Conservation (phyloP, 2,797 vertebrate genomes). For the Hypotaenidia okinawae region DNA sequence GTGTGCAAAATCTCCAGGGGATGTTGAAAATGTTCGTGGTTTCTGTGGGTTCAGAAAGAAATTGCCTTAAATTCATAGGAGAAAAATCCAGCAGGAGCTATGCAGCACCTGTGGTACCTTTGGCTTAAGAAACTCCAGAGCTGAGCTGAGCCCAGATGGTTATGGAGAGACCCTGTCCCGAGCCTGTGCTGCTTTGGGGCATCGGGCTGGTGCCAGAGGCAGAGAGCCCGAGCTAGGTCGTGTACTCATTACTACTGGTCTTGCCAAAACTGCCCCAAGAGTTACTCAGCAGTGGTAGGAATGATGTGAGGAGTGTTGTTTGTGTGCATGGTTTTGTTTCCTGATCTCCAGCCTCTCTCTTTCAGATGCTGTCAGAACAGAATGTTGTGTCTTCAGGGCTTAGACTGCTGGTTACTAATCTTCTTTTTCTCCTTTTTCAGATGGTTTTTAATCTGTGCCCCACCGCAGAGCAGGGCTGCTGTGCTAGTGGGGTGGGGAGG, state of each 20-base stretch:
- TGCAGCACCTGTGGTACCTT: not conserved
- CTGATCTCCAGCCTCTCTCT: not conserved
- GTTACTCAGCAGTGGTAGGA: not conserved
- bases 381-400: not conserved
- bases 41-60: not conserved
- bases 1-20: not conserved
- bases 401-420: not conserved
- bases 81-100: not conserved
- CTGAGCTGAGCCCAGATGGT: not conserved
- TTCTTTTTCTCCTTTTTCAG: not conserved
- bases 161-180: not conserved
- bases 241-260: not conserved
- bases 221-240: not conserved
- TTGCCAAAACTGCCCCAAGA: not conserved
- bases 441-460: not conserved
- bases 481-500: not conserved
- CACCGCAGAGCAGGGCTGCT: not conserved
- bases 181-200: not conserved
- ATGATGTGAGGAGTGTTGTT: not conserved
- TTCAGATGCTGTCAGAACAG: not conserved
- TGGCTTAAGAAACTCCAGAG: not conserved
- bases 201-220: not conserved
- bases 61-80: not conserved
- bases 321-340: fast-evolving
- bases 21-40: not conserved